These are phyloP conservation scores for Dreissena polymorpha DNA, from an alignment of 1,140 invertebrate species.

Conservation along the genomic window DNA sequence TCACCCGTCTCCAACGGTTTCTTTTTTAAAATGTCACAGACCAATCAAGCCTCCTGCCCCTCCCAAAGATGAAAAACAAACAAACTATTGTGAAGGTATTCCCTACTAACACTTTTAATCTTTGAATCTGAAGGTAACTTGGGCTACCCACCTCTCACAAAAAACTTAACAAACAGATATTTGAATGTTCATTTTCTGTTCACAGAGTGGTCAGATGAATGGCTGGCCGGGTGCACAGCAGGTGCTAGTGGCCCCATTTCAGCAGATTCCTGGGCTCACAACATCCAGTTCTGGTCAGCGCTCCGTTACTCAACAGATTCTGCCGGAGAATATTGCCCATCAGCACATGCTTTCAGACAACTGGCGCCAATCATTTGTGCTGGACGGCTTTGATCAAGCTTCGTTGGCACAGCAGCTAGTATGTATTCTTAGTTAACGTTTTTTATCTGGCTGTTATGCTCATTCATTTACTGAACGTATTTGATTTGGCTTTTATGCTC, in stretches of 20 bases:
- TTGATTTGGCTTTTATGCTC: too few species aligned
- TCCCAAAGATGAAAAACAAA: too few species aligned
- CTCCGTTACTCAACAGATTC: slow-evolving; percentile 85
- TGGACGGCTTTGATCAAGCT: slow-evolving; percentile 84
- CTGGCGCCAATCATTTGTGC: slow-evolving; percentile 86
- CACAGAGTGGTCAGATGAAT: slow-evolving; percentile 88
- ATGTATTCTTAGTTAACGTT: slow-evolving; percentile 56
- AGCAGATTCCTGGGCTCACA: slow-evolving; percentile 83
- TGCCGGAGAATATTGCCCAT: slow-evolving; percentile 81
- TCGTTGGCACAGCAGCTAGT: slow-evolving; percentile 84
- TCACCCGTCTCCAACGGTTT: too few species aligned
- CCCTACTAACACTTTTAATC: too few species aligned
- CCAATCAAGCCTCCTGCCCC: too few species aligned
- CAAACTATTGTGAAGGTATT: too few species aligned
- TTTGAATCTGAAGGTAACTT: too few species aligned
- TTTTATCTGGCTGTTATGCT: too few species aligned
- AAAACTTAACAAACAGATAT: too few species aligned
- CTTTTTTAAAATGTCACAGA: too few species aligned
- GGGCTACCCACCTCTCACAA: too few species aligned
- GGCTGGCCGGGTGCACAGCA: slow-evolving; percentile 88
- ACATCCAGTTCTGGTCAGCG: slow-evolving; percentile 82
- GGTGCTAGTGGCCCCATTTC: slow-evolving; percentile 92
- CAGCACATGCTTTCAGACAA: slow-evolving; percentile 82
- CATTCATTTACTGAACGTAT: too few species aligned
- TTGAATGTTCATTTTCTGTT: neutral